phyloP scores from a whole-genome alignment of 2,888 invertebrate species.

The Digitonthophagus gazella region DNA sequence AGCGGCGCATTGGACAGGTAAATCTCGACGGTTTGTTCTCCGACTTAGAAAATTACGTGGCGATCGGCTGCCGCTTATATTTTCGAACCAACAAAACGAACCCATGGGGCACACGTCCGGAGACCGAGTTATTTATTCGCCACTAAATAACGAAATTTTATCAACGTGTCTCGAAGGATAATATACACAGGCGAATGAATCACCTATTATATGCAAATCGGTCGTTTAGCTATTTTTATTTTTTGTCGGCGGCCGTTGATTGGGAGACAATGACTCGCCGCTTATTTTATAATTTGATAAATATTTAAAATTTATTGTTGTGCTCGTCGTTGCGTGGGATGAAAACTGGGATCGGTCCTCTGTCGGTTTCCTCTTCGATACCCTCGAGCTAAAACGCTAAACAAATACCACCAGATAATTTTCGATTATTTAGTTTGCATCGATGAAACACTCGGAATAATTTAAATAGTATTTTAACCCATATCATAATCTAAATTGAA shows the following conservation, averaged over 20 bases:
- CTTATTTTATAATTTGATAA: constrained; percentile 11
- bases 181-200: constrained; percentile 3
- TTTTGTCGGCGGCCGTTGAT: constrained; percentile 3
- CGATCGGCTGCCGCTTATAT: constrained; percentile 3
- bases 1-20: background rate
- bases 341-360: background rate
- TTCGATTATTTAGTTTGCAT: too few relatives aligned
- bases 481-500: too few relatives aligned
- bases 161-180: background rate
- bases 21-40: constrained; percentile 11
- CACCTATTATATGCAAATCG: constrained; percentile 13
- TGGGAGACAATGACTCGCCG: constrained; percentile 9
- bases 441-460: too few relatives aligned
- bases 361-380: background rate
- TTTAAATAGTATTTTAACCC: too few relatives aligned
- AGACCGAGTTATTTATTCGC: constrained; percentile 9
- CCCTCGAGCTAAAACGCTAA: too few relatives aligned
- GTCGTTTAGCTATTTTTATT: background rate
- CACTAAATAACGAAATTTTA: constrained; percentile 8
- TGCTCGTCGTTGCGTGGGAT: background rate
- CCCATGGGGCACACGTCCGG: constrained; percentile 3
- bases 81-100: constrained; percentile 2
- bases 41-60: constrained; percentile 6
- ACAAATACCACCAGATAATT: too few relatives aligned
- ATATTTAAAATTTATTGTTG: constrained; percentile 15